Base-by-base conservation (phyloP, 2,888 invertebrate species). In the Taenaris catops region DNA sequence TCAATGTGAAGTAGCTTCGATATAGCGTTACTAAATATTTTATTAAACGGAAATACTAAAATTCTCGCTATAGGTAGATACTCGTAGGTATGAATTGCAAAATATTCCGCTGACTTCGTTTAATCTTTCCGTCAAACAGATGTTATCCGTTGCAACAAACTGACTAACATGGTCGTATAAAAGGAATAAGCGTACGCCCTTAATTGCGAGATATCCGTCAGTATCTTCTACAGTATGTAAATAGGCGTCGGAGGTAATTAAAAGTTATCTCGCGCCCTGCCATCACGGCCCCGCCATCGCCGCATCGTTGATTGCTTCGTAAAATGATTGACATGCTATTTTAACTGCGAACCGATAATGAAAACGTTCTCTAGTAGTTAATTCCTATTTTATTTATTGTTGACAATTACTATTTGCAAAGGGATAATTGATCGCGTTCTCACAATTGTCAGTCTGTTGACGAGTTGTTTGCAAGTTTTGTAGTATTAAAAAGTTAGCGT, bases 341-440 rank as follows among this genome's bases (percentile, higher is more conserved):
- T 79, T 70, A 78, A 76, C 74, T 63, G 68, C 56, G 54, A 53
- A 51, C 67, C 65, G 79, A 81, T 84, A 84, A 80, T 81, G 83
- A 74, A 81, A 78, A 78, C 70, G 74, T 79, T 69, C 61, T 55
- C 59, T 45, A 49, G 51, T 59, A 61, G 61, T 78, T 76, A 67
- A 74, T 74, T 73, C 67, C 64, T 72, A 67, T 63, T 69, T 69
- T 76, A 73, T 76, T 76, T 72, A 70, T 66, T 75, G 72, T 76
- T 72, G 74, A 76, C 80, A 74, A 83, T 80, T 79, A 76, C 71
- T 80, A 83, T 81, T 83, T 79, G 66, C 76, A 62, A 43, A 69
- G 63, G 63, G 71, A 81, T 84, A 86, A 86, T 84, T 84, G 83
- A 84, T 76, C 75, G 72, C 58, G 80, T 84, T 86, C 86, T 81